phyloP scores from a whole-genome alignment of 2,888 invertebrate genomes.

The Proisotoma minuta region DNA sequence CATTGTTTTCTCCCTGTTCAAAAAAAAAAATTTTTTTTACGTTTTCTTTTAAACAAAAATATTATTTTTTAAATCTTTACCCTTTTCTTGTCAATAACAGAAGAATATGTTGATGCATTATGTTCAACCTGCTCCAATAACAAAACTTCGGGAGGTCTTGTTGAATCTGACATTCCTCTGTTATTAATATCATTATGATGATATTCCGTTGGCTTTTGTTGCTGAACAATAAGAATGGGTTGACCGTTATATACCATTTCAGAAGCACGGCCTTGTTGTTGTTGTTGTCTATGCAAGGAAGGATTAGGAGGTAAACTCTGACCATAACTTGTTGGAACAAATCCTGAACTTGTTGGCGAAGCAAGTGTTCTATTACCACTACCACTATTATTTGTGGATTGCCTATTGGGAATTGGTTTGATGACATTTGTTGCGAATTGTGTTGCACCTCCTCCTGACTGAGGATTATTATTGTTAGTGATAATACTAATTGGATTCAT shows the following conservation, averaged over 20 bases:
- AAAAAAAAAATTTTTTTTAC: too few relatives aligned
- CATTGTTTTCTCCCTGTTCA: too few relatives aligned
- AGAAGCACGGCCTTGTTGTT: background rate
- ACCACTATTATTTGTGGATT: too few relatives aligned
- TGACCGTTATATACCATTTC: slow-evolving; percentile 28
- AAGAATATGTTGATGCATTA: too few relatives aligned
- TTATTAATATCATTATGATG: background rate
- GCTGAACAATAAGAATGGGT: slow-evolving; percentile 27
- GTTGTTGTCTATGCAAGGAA: background rate
- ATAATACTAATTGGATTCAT: background rate
- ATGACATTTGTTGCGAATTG: slow-evolving; percentile 8
- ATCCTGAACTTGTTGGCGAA: background rate
- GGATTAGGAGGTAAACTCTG: background rate
- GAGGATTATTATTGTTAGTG: background rate
- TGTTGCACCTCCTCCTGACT: too few relatives aligned
- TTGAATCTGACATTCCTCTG: too few relatives aligned
- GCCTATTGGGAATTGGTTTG: background rate
- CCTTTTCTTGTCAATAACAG: too few relatives aligned
- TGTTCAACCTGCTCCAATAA: too few relatives aligned
- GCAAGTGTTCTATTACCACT: background rate
- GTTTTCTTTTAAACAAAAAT: too few relatives aligned
- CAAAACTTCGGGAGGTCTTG: too few relatives aligned
- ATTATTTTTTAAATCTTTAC: too few relatives aligned
- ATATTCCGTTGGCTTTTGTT: background rate
- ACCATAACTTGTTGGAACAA: background rate